Base-by-base conservation (phyloP, 1,140 invertebrate genomes). In the Drosophila eugracilis region DNA sequence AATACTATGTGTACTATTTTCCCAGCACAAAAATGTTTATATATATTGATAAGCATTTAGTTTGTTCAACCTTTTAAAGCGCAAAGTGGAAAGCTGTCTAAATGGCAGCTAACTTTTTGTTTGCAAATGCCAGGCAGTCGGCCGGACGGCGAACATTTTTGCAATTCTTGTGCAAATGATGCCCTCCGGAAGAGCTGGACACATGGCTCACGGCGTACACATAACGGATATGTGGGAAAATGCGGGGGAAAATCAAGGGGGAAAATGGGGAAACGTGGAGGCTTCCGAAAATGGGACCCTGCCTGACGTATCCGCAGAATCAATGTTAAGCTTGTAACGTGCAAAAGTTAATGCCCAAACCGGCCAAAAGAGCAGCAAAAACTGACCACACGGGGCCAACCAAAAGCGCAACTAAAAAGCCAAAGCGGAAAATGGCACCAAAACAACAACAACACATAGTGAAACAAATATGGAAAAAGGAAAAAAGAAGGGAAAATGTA, bases 81-180 rank as follows among this genome's bases (percentile, higher is more conserved):
- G n/a, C 49, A 12, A 49, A 24, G 21, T 41, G 53, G 55, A 28
- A 67, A 42, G 19, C 42, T 26, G 32, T 70, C 63, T 65, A 74
- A 85, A 77, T 58, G 44, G 37, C 77, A 63, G 44, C 67, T 70
- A 69, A 85, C 81, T 81, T 85, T 80, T 58, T 85, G 72, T 63
- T 67, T 52, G 49, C 42, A 45, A 45, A 26, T 3, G 42, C 42
- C 58, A 54, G 48, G 53, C 52, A 54, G 48, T 48, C 52, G 57
- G 53, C 69, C 57, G 67, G 69, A 62, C 60, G 49, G 41, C 55
- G 50, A 52, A 49, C 55, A 77, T 78, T 76, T 78, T 80, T 81
- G 81, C 63, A 86, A 77, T 85, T 85, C 75, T 81, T 86, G 81
- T 85, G 81, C 81, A 85, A 85, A 85, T 85, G 58, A 85, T 85